Conservation (phyloP, 2,113 vertebrate genomes). For the Perca fluviatilis region DNA sequence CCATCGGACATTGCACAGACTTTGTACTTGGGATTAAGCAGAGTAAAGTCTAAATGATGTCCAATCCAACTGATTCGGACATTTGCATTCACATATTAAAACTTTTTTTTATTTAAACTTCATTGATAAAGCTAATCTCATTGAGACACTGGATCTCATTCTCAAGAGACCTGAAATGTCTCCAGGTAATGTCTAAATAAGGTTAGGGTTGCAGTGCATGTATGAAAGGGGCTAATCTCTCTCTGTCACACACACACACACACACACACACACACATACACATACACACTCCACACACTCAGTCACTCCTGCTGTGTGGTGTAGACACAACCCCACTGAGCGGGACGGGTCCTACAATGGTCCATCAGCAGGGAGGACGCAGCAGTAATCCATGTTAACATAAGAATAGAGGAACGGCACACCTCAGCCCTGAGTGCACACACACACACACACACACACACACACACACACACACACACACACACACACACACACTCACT, state of each 20-base stretch:
- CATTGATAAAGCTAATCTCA: no score
- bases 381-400: slow-evolving; percentile 73
- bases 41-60: no score
- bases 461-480: slow-evolving; percentile 22
- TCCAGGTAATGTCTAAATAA: no score
- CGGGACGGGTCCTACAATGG: slow-evolving; percentile 61
- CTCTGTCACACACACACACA: slow-evolving; percentile 22
- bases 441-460: slow-evolving; percentile 45
- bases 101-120: no score
- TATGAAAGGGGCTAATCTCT: no score
- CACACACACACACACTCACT: slow-evolving; percentile 23
- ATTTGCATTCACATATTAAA: no score
- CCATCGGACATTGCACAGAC: no score
- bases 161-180: no score
- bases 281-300: slow-evolving; percentile 40
- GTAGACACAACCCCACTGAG: slow-evolving; percentile 82
- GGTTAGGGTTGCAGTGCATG: no score
- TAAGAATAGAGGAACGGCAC: slow-evolving; percentile 67
- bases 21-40: no score
- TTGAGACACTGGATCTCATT: no score
- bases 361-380: slow-evolving; percentile 64
- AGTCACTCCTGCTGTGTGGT: slow-evolving; percentile 71
- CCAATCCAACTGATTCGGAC: no score
- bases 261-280: slow-evolving; percentile 38
- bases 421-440: slow-evolving; percentile 54